Conservation (phyloP, 2,888 invertebrate species). For the Unio pictorum region DNA sequence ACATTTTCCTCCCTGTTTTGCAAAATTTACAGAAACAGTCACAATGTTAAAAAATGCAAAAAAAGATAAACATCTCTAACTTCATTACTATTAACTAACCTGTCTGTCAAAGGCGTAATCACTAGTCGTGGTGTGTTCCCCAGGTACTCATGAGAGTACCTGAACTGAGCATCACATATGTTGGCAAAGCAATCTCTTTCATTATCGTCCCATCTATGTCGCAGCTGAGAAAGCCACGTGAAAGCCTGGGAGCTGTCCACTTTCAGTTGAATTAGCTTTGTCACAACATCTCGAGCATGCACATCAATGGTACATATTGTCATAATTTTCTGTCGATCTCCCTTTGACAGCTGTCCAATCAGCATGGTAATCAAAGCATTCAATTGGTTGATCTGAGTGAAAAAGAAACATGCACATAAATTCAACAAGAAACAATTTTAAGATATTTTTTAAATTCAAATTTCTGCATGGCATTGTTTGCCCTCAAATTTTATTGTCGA, state of each 20-base stretch:
- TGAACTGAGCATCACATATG: slow-evolving; percentile 96
- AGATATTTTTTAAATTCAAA: neutral
- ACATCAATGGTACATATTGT: slow-evolving; percentile 94
- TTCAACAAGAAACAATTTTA: neutral
- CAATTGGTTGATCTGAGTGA: slow-evolving; percentile 82
- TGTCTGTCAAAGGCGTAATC: slow-evolving; percentile 93
- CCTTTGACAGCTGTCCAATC: slow-evolving; percentile 88
- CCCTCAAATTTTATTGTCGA: no score
- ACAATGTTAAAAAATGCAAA: no score
- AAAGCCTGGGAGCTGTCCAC: slow-evolving; percentile 74
- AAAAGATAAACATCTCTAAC: no score
- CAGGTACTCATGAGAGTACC: slow-evolving; percentile 94
- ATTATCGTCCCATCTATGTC: slow-evolving; percentile 92
- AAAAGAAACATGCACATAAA: neutral
- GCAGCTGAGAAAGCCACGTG: slow-evolving; percentile 77
- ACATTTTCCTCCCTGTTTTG: no score
- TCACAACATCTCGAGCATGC: slow-evolving; percentile 94
- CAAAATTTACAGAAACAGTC: no score
- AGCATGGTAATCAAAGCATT: slow-evolving; percentile 90
- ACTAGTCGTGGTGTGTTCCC: slow-evolving; percentile 96
- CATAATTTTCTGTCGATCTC: slow-evolving; percentile 97
- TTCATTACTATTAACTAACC: slow-evolving; percentile 42
- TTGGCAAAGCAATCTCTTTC: slow-evolving; percentile 93
- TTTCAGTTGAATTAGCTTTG: slow-evolving; percentile 91
- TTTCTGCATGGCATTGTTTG: neutral